These are phyloP conservation scores for Pseudoips prasinana DNA, from an alignment of 2,888 invertebrate species.

Conservation along the genomic window DNA sequence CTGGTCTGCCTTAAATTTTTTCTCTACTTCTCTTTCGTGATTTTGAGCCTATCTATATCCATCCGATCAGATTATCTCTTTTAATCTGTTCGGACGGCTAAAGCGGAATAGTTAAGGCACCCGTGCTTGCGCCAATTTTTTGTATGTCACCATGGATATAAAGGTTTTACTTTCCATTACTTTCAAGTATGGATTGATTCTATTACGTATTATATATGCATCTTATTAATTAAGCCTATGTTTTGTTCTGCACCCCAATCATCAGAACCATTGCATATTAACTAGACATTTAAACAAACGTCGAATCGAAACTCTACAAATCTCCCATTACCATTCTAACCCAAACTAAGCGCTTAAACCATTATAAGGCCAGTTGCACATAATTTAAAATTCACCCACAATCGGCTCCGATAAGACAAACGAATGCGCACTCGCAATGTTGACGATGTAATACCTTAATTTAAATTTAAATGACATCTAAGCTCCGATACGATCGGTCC, in stretches of 20 bases:
- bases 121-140: no score
- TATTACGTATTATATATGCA: no score
- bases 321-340: slow-evolving; percentile 19
- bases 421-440: slow-evolving; percentile 45
- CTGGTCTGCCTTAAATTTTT: no score
- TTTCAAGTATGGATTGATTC: no score
- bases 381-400: slow-evolving; percentile 54
- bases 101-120: no score
- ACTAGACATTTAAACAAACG: slow-evolving; percentile 7
- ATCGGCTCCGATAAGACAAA: slow-evolving; percentile 46
- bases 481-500: slow-evolving; percentile 59
- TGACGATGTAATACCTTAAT: slow-evolving; percentile 71
- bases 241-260: neutral
- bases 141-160: no score
- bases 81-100: no score
- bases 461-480: slow-evolving; percentile 80
- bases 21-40: no score
- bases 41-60: no score
- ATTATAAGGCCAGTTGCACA: slow-evolving; percentile 36
- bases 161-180: no score
- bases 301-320: slow-evolving; percentile 13
- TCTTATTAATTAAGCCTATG: no score
- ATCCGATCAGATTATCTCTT: no score
- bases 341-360: slow-evolving; percentile 25
- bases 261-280: neutral